Conservation (phyloP, 2,113 vertebrate genomes). For the Progne subis region DNA sequence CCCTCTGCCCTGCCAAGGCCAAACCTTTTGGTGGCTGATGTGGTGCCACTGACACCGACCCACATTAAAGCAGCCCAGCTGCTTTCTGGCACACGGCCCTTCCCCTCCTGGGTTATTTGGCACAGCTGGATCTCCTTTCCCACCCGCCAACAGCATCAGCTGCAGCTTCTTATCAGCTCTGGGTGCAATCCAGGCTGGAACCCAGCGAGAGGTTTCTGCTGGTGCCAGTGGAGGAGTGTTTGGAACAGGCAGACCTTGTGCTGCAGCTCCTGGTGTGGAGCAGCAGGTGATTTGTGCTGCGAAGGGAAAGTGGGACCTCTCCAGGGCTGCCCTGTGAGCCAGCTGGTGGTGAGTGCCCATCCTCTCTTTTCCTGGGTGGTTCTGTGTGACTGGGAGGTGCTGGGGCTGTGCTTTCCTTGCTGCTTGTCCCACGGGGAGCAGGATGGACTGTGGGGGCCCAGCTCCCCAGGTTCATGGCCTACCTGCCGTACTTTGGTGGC, state of each 20-base stretch:
- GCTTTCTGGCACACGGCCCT: neutral
- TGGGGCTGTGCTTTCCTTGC: neutral
- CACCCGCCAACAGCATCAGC: constrained; percentile 49
- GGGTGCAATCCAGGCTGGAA: neutral
- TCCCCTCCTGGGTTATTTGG: neutral
- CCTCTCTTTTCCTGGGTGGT: neutral
- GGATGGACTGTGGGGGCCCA: neutral
- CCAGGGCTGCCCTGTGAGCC: neutral
- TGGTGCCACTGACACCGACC: fast-evolving
- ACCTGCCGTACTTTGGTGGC: neutral
- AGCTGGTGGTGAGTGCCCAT: neutral
- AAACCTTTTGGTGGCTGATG: neutral
- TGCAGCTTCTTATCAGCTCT: constrained; percentile 53
- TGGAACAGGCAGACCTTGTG: neutral
- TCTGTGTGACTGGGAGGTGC: neutral
- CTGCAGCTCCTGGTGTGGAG: neutral
- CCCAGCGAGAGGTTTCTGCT: neutral
- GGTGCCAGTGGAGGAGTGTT: neutral
- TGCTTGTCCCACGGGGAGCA: fast-evolving
- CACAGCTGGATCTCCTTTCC: constrained; percentile 27
- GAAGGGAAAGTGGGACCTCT: neutral
- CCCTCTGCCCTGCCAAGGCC: neutral
- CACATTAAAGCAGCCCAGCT: neutral
- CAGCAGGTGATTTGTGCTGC: neutral
- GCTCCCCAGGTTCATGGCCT: fast-evolving